Evolutionary conservation across 2,797 vertebrate species (phyloP).

Genomic region (Brotogeris chrysoptera): DNA sequence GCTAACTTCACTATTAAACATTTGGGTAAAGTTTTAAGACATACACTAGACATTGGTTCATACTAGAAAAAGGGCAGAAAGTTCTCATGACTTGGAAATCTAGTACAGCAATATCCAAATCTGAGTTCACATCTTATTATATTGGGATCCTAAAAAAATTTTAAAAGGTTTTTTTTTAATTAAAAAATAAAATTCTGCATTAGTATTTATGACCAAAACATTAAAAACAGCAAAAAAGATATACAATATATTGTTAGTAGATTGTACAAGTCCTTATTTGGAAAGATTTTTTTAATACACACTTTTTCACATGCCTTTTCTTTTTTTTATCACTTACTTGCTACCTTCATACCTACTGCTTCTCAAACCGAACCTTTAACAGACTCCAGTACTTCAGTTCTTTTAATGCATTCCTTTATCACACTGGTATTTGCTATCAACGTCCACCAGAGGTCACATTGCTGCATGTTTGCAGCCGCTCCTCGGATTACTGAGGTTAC

Average conservation of each 20-base stretch:
- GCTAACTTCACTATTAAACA: background rate
- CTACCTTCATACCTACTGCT: background rate
- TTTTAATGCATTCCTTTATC: fast-evolving
- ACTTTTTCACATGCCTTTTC: background rate
- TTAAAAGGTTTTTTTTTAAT: background rate
- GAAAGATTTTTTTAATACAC: background rate
- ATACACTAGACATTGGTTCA: background rate
- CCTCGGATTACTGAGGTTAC: no score
- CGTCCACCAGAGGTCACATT: constrained; percentile 3
- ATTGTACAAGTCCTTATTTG: background rate
- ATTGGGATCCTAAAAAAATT: background rate
- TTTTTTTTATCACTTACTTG: background rate
- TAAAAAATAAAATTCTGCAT: background rate
- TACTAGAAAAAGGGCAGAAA: background rate
- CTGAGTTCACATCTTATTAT: background rate
- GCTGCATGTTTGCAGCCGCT: background rate
- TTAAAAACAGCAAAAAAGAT: background rate
- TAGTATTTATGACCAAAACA: background rate
- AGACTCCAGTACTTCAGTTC: no score
- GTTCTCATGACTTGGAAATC: background rate
- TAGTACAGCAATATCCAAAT: background rate
- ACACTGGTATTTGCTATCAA: background rate
- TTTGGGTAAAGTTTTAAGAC: background rate
- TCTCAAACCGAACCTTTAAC: background rate
- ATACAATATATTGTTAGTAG: background rate